These are phyloP conservation scores for Coenonympha arcania DNA, from an alignment of 2,888 invertebrate genomes.

Conservation along the genomic window DNA sequence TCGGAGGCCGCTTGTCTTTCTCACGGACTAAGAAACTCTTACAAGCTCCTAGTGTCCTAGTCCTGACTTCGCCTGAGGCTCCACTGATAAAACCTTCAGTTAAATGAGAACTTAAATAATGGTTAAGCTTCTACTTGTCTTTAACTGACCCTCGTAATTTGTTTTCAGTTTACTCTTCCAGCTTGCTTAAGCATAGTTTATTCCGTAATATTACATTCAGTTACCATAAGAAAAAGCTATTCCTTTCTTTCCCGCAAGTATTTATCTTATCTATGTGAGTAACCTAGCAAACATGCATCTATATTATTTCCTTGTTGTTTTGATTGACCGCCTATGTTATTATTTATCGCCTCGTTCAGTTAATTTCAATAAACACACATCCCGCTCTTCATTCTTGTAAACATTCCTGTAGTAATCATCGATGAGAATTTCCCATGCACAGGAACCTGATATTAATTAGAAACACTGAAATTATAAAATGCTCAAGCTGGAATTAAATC, in stretches of 20 bases:
- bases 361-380: background rate
- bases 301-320: background rate
- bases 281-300: background rate
- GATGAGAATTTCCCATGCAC: conserved; percentile 11
- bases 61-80: conserved; percentile 4
- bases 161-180: background rate
- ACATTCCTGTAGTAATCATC: conserved; percentile 11
- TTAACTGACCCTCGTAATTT: background rate
- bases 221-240: background rate
- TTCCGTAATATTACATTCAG: no score
- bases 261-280: background rate
- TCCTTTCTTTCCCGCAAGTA: background rate
- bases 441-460: conserved; percentile 17
- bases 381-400: background rate
- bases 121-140: background rate
- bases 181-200: no score
- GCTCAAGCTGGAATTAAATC: conserved; percentile 2
- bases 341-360: background rate
- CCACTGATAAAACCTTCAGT: background rate
- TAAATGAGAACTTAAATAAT: background rate
- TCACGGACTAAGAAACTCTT: conserved; percentile 12
- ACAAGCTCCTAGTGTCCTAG: conserved; percentile 7
- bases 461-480: conserved; percentile 12
- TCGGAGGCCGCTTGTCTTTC: conserved; percentile 19
- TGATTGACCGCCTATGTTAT: background rate